Base-by-base conservation (phyloP, 2,797 vertebrate species). In the Heliangelus exortis region DNA sequence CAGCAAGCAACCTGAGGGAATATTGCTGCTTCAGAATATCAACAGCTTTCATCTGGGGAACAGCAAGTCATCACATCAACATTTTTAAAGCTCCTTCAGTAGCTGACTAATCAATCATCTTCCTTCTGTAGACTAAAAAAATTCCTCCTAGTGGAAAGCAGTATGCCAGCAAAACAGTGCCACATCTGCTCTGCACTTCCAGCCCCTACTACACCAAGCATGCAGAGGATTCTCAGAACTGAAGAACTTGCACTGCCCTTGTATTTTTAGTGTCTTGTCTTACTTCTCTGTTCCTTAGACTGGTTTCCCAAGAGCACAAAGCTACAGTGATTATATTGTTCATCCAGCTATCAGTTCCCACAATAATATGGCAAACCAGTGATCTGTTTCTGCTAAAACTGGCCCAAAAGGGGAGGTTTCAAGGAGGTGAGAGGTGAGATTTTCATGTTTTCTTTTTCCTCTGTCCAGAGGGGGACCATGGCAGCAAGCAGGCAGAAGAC, bases 1-100 rank as follows among this genome's bases (percentile, higher is more conserved):
- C 91, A 92, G 87, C 39, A 61, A 55, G 58, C 43, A 50, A 58
- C 90, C 92, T 45, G 4, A 84, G 87, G 94, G 84, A 74, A 58
- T 25, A 15, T 8, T 58, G 83, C 79, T 89, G 47, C 74, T 69
- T 65, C 58, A 66, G 77, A 89, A 17, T 11, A 11, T 29, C 59
- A 31, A 39, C 80, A 86, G 51, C 61, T 85, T 78, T 57, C 76
- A 61, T 43, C 20, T 63, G 39, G 63, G 63, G 29, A 19, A 67
- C 84, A 50, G 75, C 66, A 78, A 82, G 67, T 67, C 54, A 33
- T 53, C 67, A 66, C 73, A 72, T 22, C 51, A 34, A 65, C 69
- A 3, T 43, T 34, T 43, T 12, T 31, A n/a, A 68, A 91, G 63
- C 87, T 95, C 71, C 81, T 89, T 28, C 92, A 89, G 87, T 7